Evolutionary conservation across 2,113 vertebrate genomes (phyloP), one percentile per base, ranked within the genome.

Genomic region (Rhinolophus sinicus): DNA sequence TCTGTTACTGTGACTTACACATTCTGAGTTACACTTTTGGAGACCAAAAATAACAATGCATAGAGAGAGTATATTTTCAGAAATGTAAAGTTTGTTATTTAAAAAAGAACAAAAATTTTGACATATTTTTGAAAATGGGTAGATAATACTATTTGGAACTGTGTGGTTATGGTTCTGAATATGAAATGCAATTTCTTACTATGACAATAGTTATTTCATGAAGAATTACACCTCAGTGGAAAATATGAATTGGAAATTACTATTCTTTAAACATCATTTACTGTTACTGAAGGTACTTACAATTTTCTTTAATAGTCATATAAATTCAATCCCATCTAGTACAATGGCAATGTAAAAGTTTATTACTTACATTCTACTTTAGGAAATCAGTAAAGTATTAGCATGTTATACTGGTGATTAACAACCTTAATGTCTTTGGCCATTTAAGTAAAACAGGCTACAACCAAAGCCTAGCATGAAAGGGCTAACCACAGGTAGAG

Each of bases 101-200:
- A 13, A 67, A 97, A 93, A 86, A 24, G 12, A 77, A 83, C 22
- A 96, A n/a, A 93, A 52, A 92, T 67, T 72, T 94, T 28, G 5
- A 84, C 40, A 64, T 84, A 50, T 62, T 96, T 87, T 91, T 91
- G 1, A 84, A 88, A 58, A 86, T 44, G 22, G 12, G 44, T 81
- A 65, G 22, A 44, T 70, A 47, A 92, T 30, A 54, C n/a, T 18
- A 6, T 85, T 70, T 93, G 33, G 93, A 92, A 90, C 13, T 12
- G 0, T 62, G n/a, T 65, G 10, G 4, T 52, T 83, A 33, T 50
- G 21, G 6, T 38, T 90, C 40, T 70, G 65, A 96, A 94, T 72
- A 69, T 30, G 33, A 82, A 54, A 73, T 75, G 14, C 1, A 72
- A 86, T 83, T 56, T 82, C 22, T 87, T 92, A 77, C 5, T 62